Base-by-base conservation (phyloP, 2,888 invertebrate genomes). In the Ectemnius lituratus region DNA sequence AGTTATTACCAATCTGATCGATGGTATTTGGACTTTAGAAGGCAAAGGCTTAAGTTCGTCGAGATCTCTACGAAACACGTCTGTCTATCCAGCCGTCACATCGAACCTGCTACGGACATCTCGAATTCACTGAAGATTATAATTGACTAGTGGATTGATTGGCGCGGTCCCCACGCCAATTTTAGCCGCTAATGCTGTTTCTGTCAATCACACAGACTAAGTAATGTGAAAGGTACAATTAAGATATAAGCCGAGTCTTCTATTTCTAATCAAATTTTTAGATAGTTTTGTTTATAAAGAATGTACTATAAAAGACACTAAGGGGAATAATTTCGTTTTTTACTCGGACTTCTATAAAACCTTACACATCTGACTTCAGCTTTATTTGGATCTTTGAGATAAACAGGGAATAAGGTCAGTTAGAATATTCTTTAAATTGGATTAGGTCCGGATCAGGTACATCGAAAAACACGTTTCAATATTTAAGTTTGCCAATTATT, bases 141-240 rank as follows among this genome's bases (percentile, higher is more conserved):
- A 78, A 78, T 76, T 76, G 76, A 67, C 73, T 67, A 47, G 47
- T 6, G 56, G 71, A 71, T 66, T 60, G 76, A 68, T 68, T 68
- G 62, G 66, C 69, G 28, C 62, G 62, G 20, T 27, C 62, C n/a
- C 28, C 61, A 58, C 45, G 45, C 20, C 67, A 20, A 67, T 37
- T 56, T 56, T 49, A 56, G 49, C 18, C 28, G 58, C 18, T 23
- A 45, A 37, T 52, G 27, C 16, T 18, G 57, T 47, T 68, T 62
- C 62, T 37, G 57, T 71, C 69, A 46, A 56, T 56, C 67, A n/a
- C 14, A 47, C 23, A 28, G 67, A 37, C 70, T 68, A 49, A 62
- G 18, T 23, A 58, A 68, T 74, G 69, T 70, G 70, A 76, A 74
- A 62, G 76, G 59, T 62, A 56, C 37, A 37, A 8, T 6, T 11